phyloP scores from a whole-genome alignment of 1,140 invertebrate species.

The Meloidogyne floridensis region DNA sequence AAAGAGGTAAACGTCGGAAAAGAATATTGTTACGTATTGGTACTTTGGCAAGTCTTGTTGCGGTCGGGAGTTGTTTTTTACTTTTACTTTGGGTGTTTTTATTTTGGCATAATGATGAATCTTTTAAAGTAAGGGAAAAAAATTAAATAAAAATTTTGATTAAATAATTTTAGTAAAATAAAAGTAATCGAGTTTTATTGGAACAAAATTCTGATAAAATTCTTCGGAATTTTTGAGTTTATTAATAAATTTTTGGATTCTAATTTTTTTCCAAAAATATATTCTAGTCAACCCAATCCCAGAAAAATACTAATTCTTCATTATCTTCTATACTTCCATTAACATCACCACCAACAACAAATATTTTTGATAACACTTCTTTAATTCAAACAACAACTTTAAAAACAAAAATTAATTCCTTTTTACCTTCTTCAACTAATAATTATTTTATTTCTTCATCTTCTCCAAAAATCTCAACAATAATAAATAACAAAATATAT shows the following conservation, averaged over 20 bases:
- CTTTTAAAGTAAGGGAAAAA: not conserved
- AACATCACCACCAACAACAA: not conserved
- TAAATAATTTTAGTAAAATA: not conserved
- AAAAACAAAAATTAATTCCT: not conserved
- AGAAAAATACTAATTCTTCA: too few species aligned
- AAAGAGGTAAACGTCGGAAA: not conserved
- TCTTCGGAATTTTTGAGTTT: too few species aligned
- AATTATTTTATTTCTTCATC: not conserved
- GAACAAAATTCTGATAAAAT: too few species aligned
- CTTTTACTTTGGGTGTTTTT: not conserved
- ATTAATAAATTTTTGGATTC: too few species aligned
- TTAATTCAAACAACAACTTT: not conserved
- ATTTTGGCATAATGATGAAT: not conserved
- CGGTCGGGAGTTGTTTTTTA: not conserved
- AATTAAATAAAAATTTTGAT: not conserved
- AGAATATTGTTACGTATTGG: conserved; percentile 4
- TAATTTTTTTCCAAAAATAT: too few species aligned
- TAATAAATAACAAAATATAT: not conserved
- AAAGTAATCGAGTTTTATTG: too few species aligned
- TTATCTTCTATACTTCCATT: not conserved
- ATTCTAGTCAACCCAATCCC: too few species aligned
- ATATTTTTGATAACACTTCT: not conserved
- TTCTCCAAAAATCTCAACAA: not conserved
- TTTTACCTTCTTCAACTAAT: not conserved
- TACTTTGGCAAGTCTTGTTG: not conserved